phyloP scores from a whole-genome alignment of 2,113 vertebrate genomes.

The Calcarius ornatus region DNA sequence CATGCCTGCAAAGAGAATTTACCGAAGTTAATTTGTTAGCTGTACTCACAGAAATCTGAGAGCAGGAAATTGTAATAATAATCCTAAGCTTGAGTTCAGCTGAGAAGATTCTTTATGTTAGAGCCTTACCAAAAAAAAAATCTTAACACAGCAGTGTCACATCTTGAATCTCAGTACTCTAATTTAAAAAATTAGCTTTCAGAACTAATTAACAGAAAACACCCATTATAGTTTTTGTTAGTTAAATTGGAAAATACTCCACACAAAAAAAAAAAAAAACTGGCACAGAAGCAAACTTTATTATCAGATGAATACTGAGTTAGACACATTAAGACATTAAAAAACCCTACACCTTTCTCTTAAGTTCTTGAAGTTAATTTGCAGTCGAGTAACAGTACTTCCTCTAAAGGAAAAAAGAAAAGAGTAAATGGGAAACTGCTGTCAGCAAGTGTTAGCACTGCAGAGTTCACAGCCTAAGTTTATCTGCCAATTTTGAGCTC shows the following conservation, averaged over 20 bases:
- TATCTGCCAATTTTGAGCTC: background rate
- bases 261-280: background rate
- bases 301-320: background rate
- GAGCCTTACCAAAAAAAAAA: background rate
- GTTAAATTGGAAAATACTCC: background rate
- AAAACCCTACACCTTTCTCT: background rate
- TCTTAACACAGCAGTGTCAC: background rate
- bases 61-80: background rate
- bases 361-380: background rate
- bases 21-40: background rate
- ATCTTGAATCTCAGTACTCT: background rate
- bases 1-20: background rate
- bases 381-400: background rate
- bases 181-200: background rate
- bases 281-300: background rate
- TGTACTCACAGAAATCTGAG: background rate
- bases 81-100: background rate
- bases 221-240: background rate
- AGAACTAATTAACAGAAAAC: background rate
- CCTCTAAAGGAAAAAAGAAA: background rate
- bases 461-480: background rate
- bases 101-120: background rate
- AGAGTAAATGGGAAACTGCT: background rate
- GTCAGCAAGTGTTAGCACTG: background rate
- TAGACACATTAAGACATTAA: background rate